Base-by-base conservation (phyloP, 2,797 vertebrate species). In the Gymnoscopelus braueri region DNA sequence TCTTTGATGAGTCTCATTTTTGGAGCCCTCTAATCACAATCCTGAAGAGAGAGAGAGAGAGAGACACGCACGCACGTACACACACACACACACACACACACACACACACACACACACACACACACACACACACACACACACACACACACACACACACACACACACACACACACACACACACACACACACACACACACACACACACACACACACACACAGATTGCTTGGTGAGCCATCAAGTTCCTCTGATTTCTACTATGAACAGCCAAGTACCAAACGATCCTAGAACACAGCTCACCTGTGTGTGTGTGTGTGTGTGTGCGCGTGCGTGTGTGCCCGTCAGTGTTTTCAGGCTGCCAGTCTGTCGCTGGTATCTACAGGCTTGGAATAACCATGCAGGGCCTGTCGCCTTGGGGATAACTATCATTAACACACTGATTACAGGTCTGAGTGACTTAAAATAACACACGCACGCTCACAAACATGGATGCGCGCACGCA, bases 391-490 rank as follows among this genome's bases (percentile, higher is more conserved):
- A 90, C 82, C 82, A 84, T 80, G 81, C 78, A 64, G 57, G 79
- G 71, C 65, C 67, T n/a, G 83, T 85, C 57, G 71, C 74, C 84
- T 76, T 71, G 77, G 76, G 70, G 76, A 93, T 93, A 82, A 91
- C 93, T 92, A 89, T 93, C 86, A 93, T 93, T 92, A 92, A 91
- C 85, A 79, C 77, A 59, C 75, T 88, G 91, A 93, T 93, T 93
- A 88, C 85, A 87, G 88, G 89, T 87, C 79, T 82, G 83, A 76
- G 59, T 82, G 54, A 87, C 87, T 86, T 89, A 87, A 89, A 92
- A 91, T 90, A 91, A 89, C 84, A 88, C 59, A 35, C 64, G 8
- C 55, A 15, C 23, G 14, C 10, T 12, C 19, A 35, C 39, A 35
- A 49, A 65, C 24, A 55, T 54, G 55, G 58, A 60, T 23, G n/a